A percentile compares a stretch with the other conserved stretches of the same genome.
These are phyloP conservation scores for Rotaria socialis DNA, from an alignment of 2,888 invertebrate genomes.

Conservation along the genomic window DNA sequence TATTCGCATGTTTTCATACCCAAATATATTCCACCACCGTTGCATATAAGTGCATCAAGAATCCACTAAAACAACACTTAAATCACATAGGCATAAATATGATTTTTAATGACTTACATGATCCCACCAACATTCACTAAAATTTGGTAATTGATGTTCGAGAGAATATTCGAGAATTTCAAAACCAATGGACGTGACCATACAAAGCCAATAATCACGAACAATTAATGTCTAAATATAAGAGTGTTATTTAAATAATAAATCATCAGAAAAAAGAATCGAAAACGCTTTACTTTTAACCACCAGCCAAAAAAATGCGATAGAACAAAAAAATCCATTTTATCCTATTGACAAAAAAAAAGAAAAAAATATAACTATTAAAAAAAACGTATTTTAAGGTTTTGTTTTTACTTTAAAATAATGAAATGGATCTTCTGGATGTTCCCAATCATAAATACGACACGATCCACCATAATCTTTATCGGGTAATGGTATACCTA, in stretches of 20 bases:
- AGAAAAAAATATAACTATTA: background rate
- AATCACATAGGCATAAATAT: background rate
- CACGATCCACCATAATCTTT: constrained; percentile 65
- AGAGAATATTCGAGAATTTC: constrained; percentile 64
- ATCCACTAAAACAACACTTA: constrained; percentile 61
- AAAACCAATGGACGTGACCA: constrained; percentile 64
- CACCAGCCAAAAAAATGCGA: constrained; percentile 65
- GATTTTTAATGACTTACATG: constrained; percentile 59
- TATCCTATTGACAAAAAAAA: constrained; percentile 55
- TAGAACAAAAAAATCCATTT: constrained; percentile 64
- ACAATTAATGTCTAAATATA: constrained; percentile 62
- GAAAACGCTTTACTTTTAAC: constrained; percentile 59
- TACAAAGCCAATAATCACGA: constrained; percentile 64
- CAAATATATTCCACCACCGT: constrained; percentile 63
- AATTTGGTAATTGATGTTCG: constrained; percentile 65
- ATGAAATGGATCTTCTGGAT: constrained; percentile 62
- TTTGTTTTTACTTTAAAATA: constrained; percentile 60
- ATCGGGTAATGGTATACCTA: constrained; percentile 62
- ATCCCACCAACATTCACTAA: constrained; percentile 66
- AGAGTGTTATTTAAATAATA: background rate
- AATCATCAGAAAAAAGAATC: background rate
- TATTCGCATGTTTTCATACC: constrained; percentile 63
- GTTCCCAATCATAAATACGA: constrained; percentile 61
- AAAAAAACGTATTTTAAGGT: too few relatives aligned
- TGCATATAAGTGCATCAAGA: constrained; percentile 64